Base-by-base conservation (phyloP, 2,797 vertebrate genomes). In the Mormyrus hasselquistii region DNA sequence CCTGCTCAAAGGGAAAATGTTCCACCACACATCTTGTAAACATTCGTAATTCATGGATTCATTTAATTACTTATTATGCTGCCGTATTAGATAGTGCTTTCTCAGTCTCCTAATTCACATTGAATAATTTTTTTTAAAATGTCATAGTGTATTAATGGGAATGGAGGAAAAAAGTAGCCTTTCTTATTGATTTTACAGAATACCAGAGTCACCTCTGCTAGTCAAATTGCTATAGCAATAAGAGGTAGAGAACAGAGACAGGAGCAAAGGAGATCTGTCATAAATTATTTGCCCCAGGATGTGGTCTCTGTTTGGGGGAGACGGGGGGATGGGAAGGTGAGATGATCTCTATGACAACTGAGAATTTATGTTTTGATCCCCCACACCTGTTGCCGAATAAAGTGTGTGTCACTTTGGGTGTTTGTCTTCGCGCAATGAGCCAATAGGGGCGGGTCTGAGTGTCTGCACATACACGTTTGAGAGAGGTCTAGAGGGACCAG, bases 201-300 rank as follows among this genome's bases (percentile, higher is more conserved):
- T 41, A n/a, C 38, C 38, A 79, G 14, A 44, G 73, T 44, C 3
- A 2, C 34, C 19, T 47, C 6, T 22, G 41, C 19, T 47, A 82
- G 76, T 47, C 76, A 82, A 82, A 50, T 29, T 86, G 84, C 29
- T 34, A 34, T 87, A 88, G 83, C 52, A 90, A 91, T 89, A 53
- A 79, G 82, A 62, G 90, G 90, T 29, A 59, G 29, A 87, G 29
- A 22, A 59, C 12, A 52, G 79, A 85, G 88, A n/a, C 41, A 84
- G 59, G 87, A 49, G 87, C 49, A 6, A 16, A 90, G 91, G 91
- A 92, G 92, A 93, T 91, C 92, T 91, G 90, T 92, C 91, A 92
- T 91, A 91, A 88, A 90, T 92, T 93, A 49, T 89, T 87, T 87
- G 62, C 92, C 92, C 90, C 92, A 93, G 93, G 93, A 93, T 93